phyloP scores from a whole-genome alignment of 2,113 vertebrate genomes.

The Hyaena hyaena region DNA sequence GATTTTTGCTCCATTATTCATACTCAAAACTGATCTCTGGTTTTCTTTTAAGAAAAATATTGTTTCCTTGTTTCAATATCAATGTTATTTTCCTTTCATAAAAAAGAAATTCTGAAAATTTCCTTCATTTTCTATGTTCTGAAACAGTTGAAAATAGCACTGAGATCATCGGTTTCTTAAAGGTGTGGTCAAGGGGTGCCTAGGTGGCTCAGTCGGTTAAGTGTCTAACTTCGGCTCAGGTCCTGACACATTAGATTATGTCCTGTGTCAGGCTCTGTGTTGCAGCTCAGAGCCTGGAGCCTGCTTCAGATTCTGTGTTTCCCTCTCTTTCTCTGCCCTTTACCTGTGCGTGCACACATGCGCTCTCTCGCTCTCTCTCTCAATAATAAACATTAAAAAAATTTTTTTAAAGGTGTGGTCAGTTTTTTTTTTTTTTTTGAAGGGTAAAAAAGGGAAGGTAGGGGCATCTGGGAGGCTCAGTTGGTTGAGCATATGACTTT shows the following conservation, averaged over 20 bases:
- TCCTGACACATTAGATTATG: too few species aligned
- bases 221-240: too few species aligned
- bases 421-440: not conserved
- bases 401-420: not conserved
- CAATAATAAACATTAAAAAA: too few species aligned
- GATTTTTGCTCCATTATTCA: slow-evolving; percentile 26
- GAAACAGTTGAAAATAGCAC: slow-evolving; percentile 36
- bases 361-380: too few species aligned
- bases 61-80: not conserved
- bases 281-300: too few species aligned
- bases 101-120: not conserved
- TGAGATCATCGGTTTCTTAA: slow-evolving; percentile 13
- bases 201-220: too few species aligned
- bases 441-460: not conserved
- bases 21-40: not conserved
- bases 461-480: too few species aligned
- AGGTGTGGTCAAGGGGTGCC: not conserved
- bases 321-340: too few species aligned
- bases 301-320: too few species aligned
- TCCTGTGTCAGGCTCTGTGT: too few species aligned
- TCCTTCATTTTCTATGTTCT: slow-evolving; percentile 30
- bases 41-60: slow-evolving; percentile 42
- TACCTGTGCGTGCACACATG: too few species aligned
- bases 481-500: too few species aligned
- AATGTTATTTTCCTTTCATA: slow-evolving; percentile 20